Conservation (phyloP, 2,888 invertebrate species). For the Esperia sulphurella region DNA sequence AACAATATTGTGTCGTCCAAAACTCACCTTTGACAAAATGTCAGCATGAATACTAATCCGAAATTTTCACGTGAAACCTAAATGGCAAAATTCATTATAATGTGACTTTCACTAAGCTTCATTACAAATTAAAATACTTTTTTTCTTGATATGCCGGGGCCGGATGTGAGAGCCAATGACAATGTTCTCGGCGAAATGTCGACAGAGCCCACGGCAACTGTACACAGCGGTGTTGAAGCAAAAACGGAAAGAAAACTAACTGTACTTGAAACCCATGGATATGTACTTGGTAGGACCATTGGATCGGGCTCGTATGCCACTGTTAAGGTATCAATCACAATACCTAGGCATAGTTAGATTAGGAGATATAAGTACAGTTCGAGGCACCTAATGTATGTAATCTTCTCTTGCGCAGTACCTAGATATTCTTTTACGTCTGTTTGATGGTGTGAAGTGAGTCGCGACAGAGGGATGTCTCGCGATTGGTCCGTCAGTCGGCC, state of each 20-base stretch:
- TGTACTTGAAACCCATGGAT: conserved; percentile 89
- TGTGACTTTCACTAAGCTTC: conserved; percentile 51
- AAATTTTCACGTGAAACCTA: conserved; percentile 50
- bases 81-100: conserved; percentile 62
- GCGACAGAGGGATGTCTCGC: no score
- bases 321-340: conserved; percentile 83
- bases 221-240: conserved; percentile 63
- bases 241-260: conserved; percentile 74
- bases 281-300: conserved; percentile 85
- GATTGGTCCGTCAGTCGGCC: no score
- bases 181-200: conserved; percentile 74
- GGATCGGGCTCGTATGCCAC: conserved; percentile 92
- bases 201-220: conserved; percentile 65
- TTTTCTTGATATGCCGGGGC: conserved; percentile 75
- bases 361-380: no score
- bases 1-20: conserved; percentile 31
- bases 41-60: conserved; percentile 50
- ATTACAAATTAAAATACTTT: conserved; percentile 47
- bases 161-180: conserved; percentile 71
- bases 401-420: no score
- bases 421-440: no score
- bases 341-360: no score
- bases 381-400: no score
- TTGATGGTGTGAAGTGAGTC: no score
- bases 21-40: conserved; percentile 53